Base-by-base conservation (phyloP, 2,888 invertebrate species). In the Eurytoma adleriae region DNA sequence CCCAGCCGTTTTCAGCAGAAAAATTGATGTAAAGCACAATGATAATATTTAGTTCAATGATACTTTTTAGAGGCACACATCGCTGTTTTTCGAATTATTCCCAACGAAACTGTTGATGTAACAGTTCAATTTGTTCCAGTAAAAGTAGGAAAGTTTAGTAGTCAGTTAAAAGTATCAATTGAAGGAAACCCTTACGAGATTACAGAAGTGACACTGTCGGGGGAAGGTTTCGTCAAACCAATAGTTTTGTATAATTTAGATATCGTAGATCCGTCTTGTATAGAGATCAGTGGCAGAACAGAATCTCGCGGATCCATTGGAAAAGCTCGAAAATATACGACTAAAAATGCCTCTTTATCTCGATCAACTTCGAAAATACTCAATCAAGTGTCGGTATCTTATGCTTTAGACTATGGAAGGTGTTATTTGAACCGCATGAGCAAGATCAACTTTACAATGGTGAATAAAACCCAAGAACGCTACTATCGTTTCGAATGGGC, bases 131-230 rank as follows among this genome's bases (percentile, higher is more conserved):
- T 77, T 74, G 1, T 57, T 5, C 76, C 79, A 0, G 27, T 2
- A 7, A 27, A 59, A 14, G 13, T 18, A 0, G 27, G 59, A 57
- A 76, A 73, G 61, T 77, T 52, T 54, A 14, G 20, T 14, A 48
- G 66, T 12, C 18, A 27, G 1, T 56, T 82, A 4, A 64, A 12
- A 50, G 66, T 79, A 40, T 2, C 27, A 13, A 48, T 77, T 13
- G 59, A 82, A 1, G 52, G 73, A 5, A 94, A 94, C 89, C 93
- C 93, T 64, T 93, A 92, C 84, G 93, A 94, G 83, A 91, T 91
- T 79, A 87, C 91, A n/a, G 89, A 89, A 50, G 87, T 93, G n/a
- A 88, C 90, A 18, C 83, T 92, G 24, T 89, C 89, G 1, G 92
- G 91, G 0, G 91, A 92, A 82, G 91, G 92, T 27, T 93, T 91